Conservation (phyloP, 2,113 vertebrate genomes). For the Marmota flaviventris region DNA sequence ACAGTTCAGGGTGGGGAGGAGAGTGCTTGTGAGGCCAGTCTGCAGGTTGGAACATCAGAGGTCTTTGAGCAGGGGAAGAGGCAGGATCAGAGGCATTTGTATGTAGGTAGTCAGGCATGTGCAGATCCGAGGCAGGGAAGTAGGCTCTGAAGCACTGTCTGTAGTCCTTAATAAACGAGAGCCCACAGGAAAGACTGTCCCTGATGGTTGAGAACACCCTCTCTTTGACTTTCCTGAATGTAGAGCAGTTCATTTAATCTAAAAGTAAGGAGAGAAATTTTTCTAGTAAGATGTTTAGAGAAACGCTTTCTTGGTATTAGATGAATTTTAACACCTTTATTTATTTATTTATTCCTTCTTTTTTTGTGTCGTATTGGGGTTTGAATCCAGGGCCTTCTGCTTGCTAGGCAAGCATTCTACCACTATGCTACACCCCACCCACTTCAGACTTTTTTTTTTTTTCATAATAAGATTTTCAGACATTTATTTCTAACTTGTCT, state of each 20-base stretch:
- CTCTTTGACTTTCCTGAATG: background rate
- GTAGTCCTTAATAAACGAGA: background rate
- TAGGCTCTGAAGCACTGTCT: background rate
- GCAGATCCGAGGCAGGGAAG: background rate
- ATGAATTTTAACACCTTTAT: background rate
- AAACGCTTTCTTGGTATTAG: background rate
- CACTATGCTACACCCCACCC: background rate
- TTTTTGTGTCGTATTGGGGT: background rate
- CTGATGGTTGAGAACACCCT: background rate
- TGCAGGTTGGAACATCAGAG: background rate
- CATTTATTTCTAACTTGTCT: background rate
- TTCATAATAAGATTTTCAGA: background rate
- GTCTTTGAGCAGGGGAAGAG: background rate
- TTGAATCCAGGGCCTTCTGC: background rate
- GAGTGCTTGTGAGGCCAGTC: background rate
- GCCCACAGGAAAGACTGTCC: background rate
- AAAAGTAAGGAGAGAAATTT: background rate
- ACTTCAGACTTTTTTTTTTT: background rate
- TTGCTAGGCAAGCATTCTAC: background rate
- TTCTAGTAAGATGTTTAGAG: background rate
- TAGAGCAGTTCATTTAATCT: slow-evolving; percentile 18
- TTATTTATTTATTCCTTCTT: background rate
- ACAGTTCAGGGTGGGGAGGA: no score
- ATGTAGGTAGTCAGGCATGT: background rate
- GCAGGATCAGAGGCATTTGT: background rate